Evolutionary conservation across 2,113 vertebrate species (phyloP), one percentile per base, ranked within the genome.

Genomic region (Indri indri): DNA sequence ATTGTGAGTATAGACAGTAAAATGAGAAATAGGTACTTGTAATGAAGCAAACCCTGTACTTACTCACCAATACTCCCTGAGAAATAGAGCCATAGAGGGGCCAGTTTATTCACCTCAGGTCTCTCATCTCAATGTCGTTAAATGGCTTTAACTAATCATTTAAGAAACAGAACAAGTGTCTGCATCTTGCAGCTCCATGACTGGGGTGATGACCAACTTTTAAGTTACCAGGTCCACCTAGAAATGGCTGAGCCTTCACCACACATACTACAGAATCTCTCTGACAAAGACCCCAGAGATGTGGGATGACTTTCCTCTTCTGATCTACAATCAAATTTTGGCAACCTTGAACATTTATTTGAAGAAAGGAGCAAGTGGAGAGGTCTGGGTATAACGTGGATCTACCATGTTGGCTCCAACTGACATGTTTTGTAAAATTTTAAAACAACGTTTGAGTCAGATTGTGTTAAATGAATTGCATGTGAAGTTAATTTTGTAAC

Each of bases 401-500:
- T 66, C 37, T 96, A 6, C 25, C 16, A 50, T 82, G 17, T 30
- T 73, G 66, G 25, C 25, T 79, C 34, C 42, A 65, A 90, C 13
- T 32, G 10, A 65, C 27, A 7, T 54, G 27, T 68, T 93, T 63
- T 0, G 1, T 54, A 83, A 37, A n/a, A 74, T 8, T 27, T 74
- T 81, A 40, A 63, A 61, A 82, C 27, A 82, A 30, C 25, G 30
- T 77, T 93, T 80, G 12, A 32, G 14, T 94, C 37, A 88, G 37
- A 95, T 61, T 70, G 17, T 68, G 42, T 93, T 84, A 88, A 85
- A n/a, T 73, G 65, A 94, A 45, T 71, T 79, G 76, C 34, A 65
- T 74, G 27, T 63, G 50, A 93, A 93, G n/a, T 93, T 88, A 91
- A 65, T 91, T 94, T 87, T 79, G 23, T 88, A 45, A 45, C 25